A percentile compares a stretch with the other conserved stretches of the same genome.
Conservation (phyloP, 1,140 invertebrate genomes). For the Rhopalosiphum padi region DNA sequence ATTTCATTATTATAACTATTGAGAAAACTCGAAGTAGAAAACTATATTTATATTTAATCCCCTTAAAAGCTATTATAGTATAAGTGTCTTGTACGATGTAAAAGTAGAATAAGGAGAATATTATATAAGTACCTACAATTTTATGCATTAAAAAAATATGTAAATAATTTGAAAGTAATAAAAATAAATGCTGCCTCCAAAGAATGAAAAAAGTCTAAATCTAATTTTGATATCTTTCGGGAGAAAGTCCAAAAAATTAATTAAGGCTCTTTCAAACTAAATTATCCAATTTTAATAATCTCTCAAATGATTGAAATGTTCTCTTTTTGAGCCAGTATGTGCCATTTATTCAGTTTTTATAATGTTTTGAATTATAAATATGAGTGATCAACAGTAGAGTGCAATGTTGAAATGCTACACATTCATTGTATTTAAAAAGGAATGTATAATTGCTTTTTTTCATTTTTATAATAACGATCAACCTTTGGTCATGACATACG, state of each 20-base stretch:
- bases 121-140: not conserved
- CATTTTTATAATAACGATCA: not conserved
- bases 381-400: not conserved
- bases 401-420: not conserved
- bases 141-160: conserved; percentile 9
- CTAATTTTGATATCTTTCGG: not conserved
- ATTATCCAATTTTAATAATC: not conserved
- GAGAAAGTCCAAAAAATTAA: not conserved
- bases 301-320: not conserved
- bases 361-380: not conserved
- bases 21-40: not conserved
- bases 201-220: not conserved
- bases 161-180: not conserved
- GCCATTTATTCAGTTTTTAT: not conserved
- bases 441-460: not conserved
- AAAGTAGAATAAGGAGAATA: not conserved
- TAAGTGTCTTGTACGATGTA: not conserved
- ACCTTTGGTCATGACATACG: not conserved
- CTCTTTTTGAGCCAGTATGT: not conserved
- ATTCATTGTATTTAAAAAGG: not conserved
- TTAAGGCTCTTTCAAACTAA: not conserved
- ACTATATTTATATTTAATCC: not conserved
- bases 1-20: not conserved
- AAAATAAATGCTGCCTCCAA: not conserved
- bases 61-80: not conserved